Evolutionary conservation across 2,797 vertebrate genomes (phyloP).

Genomic region (Ptychadena robeensis): DNA sequence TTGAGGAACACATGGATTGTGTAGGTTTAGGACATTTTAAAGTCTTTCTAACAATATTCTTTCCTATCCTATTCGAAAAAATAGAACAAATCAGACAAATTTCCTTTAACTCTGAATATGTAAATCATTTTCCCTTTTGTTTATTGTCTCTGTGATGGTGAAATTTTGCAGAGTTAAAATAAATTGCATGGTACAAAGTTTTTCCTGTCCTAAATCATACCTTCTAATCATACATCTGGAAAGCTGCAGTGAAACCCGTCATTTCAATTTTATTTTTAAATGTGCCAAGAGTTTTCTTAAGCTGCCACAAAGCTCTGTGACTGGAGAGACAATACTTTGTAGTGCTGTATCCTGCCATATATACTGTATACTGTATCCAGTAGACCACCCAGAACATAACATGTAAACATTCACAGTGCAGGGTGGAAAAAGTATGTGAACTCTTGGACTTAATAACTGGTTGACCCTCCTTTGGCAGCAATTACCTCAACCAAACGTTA

Average conservation of each 20-base stretch:
- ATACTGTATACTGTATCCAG: background rate
- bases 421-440: no score
- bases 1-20: no score
- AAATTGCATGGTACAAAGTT: background rate
- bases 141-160: background rate
- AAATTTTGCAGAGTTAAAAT: background rate
- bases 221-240: background rate
- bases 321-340: background rate
- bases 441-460: no score
- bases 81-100: background rate
- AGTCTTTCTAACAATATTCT: no score
- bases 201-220: background rate
- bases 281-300: background rate
- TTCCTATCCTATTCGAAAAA: background rate
- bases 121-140: background rate
- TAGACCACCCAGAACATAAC: no score
- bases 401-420: no score
- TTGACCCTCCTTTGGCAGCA: no score
- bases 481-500: no score
- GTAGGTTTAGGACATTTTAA: no score
- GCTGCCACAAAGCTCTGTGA: background rate
- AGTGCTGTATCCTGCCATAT: background rate
- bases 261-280: conserved; percentile 11
- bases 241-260: background rate
- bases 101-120: background rate